Evolutionary conservation across 2,113 vertebrate species (phyloP).

Genomic region (Meleagris gallopavo): DNA sequence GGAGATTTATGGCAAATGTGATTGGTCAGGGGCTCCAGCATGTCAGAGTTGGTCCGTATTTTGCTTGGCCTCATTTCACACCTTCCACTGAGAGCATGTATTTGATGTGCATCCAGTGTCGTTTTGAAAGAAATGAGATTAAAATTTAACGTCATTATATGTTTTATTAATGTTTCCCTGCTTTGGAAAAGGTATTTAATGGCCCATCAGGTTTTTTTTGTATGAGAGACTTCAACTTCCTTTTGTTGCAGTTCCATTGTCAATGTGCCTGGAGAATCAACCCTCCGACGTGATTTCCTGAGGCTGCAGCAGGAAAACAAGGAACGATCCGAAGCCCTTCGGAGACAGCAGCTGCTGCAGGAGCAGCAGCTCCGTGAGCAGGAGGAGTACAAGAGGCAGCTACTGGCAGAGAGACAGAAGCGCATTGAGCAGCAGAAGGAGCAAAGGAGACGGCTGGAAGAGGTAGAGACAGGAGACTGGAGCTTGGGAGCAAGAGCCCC

Average conservation of each 20-base stretch:
- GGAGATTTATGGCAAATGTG: not conserved
- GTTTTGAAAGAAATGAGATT: not conserved
- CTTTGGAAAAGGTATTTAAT: slow-evolving; percentile 45
- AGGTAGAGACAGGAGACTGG: slow-evolving; percentile 79
- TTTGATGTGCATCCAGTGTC: not conserved
- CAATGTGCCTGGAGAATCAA: slow-evolving; percentile 97
- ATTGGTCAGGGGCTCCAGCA: not conserved
- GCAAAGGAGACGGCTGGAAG: slow-evolving; percentile 92
- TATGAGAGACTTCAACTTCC: slow-evolving; percentile 5
- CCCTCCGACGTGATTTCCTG: slow-evolving; percentile 95
- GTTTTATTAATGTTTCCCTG: slow-evolving; percentile 24
- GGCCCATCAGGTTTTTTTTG: not conserved
- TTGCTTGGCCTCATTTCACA: slow-evolving; percentile 41
- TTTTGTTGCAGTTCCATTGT: slow-evolving; percentile 89
- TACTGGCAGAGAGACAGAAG: slow-evolving; percentile 95
- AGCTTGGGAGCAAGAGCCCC: not conserved
- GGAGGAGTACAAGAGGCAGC: slow-evolving; percentile 96
- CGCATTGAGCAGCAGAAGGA: slow-evolving; percentile 98
- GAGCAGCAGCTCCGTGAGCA: slow-evolving; percentile 97
- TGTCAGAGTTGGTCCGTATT: not conserved
- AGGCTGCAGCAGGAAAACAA: slow-evolving; percentile 99
- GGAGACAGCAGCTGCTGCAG: slow-evolving; percentile 95
- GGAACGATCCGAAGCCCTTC: slow-evolving; percentile 94
- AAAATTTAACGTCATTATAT: slow-evolving; percentile 30
- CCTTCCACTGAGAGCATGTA: not conserved